Conservation (phyloP, 2,888 invertebrate genomes). For the Trimorus sp. region DNA sequence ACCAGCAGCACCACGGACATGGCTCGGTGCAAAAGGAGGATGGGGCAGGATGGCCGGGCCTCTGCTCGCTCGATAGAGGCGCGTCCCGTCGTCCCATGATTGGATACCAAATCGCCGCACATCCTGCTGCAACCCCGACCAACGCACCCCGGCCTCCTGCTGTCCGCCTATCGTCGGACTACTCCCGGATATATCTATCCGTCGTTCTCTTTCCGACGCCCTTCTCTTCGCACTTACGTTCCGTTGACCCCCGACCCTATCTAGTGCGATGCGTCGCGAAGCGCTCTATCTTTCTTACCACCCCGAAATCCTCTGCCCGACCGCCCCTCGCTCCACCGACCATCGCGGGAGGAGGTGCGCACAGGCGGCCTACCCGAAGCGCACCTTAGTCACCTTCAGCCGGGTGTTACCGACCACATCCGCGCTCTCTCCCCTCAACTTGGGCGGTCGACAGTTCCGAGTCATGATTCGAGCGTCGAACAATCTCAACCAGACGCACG, state of each 20-base stretch:
- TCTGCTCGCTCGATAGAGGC: slow-evolving; percentile 81
- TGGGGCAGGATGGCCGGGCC: slow-evolving; percentile 80
- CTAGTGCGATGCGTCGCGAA: slow-evolving; percentile 68
- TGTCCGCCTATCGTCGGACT: slow-evolving; percentile 55
- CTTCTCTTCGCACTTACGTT: slow-evolving; percentile 71
- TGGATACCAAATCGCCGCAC: slow-evolving; percentile 82
- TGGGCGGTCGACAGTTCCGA: slow-evolving; percentile 75
- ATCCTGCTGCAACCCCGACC: slow-evolving; percentile 77
- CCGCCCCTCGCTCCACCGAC: not conserved
- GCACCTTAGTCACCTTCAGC: slow-evolving; percentile 66
- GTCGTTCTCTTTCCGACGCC: slow-evolving; percentile 50
- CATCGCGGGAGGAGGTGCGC: not conserved
- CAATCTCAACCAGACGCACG: too few relatives aligned
- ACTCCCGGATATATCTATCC: slow-evolving; percentile 59
- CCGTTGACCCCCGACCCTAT: slow-evolving; percentile 75
- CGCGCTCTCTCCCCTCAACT: slow-evolving; percentile 51
- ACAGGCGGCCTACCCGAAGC: slow-evolving; percentile 17
- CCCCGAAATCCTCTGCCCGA: slow-evolving; percentile 58
- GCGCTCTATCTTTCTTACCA: slow-evolving; percentile 67
- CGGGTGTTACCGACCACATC: slow-evolving; percentile 54
- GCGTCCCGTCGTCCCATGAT: slow-evolving; percentile 82
- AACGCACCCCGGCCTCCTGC: slow-evolving; percentile 60
- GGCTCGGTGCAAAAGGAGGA: slow-evolving; percentile 75
- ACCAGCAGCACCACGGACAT: slow-evolving; percentile 76
- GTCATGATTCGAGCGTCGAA: not conserved